These are phyloP conservation scores for Scomber colias DNA, from an alignment of 2,113 vertebrate species.

Conservation along the genomic window DNA sequence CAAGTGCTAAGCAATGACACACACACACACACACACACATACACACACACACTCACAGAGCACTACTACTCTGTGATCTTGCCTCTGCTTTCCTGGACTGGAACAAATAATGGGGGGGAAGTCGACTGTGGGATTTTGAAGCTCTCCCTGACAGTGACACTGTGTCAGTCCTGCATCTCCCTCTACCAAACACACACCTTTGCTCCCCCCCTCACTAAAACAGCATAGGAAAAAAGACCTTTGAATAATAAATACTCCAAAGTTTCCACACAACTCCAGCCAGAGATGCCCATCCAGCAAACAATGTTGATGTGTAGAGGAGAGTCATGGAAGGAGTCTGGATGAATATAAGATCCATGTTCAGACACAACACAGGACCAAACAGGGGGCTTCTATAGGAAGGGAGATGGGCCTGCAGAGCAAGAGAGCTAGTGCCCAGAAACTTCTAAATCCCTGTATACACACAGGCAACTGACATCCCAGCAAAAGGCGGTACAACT, in stretches of 20 bases:
- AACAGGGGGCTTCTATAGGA: constrained; percentile 36
- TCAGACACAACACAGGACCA: constrained; percentile 72
- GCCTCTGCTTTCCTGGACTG: constrained; percentile 72
- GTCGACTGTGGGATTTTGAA: constrained; percentile 81
- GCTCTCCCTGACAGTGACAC: constrained; percentile 84
- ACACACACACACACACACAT: constrained; percentile 48
- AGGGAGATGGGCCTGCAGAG: constrained; percentile 49
- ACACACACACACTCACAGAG: constrained; percentile 29
- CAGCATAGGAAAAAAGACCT: constrained; percentile 85
- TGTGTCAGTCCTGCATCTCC: constrained; percentile 82
- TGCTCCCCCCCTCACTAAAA: constrained; percentile 77
- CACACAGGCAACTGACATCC: constrained; percentile 70
- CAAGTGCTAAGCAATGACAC: constrained; percentile 39
- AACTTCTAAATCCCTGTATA: constrained; percentile 76
- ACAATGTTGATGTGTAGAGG: constrained; percentile 87
- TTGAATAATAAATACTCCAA: constrained; percentile 89
- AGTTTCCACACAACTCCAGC: constrained; percentile 80
- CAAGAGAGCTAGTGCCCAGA: constrained; percentile 55
- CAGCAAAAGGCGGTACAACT: constrained; percentile 56
- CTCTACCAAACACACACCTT: constrained; percentile 82
- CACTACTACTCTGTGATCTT: constrained; percentile 66
- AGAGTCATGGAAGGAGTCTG: constrained; percentile 59
- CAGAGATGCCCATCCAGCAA: constrained; percentile 82
- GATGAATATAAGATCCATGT: constrained; percentile 79
- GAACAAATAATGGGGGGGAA: constrained; percentile 81